A percentile compares a stretch with the other conserved stretches of the same genome.
Evolutionary conservation across 92 coral and sea anemone genomes (phyloP).

Genomic region (Phenganax marumi): DNA sequence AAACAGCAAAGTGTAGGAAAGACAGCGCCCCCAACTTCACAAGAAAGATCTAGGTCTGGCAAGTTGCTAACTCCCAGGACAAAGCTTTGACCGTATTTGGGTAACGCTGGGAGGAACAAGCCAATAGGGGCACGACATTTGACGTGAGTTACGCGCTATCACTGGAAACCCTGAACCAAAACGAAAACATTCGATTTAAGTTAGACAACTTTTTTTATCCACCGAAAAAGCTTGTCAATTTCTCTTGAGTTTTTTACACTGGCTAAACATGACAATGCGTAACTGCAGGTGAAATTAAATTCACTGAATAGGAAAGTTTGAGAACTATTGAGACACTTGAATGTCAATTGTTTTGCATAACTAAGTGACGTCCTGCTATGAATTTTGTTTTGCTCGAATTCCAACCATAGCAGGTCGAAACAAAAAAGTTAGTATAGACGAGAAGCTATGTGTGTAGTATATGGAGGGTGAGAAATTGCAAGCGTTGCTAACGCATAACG

Average conservation of each 20-base stretch:
- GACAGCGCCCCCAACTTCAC: constrained; percentile 42
- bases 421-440: no score
- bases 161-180: not conserved
- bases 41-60: not conserved
- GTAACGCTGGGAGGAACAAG: not conserved
- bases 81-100: constrained; percentile 26
- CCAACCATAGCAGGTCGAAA: not conserved
- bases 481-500: no score
- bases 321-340: not conserved
- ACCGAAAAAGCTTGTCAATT: not conserved
- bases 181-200: not conserved
- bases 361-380: not conserved
- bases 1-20: not conserved
- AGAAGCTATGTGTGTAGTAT: no score
- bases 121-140: not conserved
- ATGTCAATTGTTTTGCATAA: not conserved
- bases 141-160: not conserved
- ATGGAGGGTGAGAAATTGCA: no score
- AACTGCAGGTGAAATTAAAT: not conserved
- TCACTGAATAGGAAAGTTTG: not conserved
- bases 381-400: not conserved
- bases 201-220: not conserved
- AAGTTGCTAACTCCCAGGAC: constrained; percentile 26
- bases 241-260: not conserved
- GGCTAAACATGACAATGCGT: not conserved